Evolutionary conservation across 2,888 invertebrate genomes (phyloP).

Genomic region (Linnaemya tessellans): DNA sequence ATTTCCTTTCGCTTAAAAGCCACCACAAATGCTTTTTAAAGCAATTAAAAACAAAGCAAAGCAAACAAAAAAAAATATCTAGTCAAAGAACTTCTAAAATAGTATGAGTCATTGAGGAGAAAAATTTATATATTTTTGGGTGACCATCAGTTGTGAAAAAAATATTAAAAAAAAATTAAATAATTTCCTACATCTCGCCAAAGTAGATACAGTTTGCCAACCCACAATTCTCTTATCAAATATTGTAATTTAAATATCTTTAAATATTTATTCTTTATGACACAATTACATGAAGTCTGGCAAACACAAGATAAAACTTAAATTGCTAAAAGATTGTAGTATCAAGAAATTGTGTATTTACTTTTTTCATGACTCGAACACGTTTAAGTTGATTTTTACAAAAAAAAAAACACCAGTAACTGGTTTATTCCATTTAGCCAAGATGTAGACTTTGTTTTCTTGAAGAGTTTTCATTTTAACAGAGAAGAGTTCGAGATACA

Average conservation of each 20-base stretch:
- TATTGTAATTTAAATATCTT: background rate
- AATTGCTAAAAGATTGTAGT: slow-evolving; percentile 2
- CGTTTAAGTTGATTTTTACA: slow-evolving; percentile 29
- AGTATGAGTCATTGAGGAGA: background rate
- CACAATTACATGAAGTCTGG: slow-evolving; percentile 43
- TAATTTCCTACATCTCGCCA: background rate
- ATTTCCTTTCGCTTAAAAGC: background rate
- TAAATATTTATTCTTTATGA: slow-evolving; percentile 8
- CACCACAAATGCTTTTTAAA: background rate
- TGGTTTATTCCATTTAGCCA: slow-evolving; percentile 23
- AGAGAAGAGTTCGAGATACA: background rate
- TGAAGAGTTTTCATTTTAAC: background rate
- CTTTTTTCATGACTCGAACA: slow-evolving; percentile 27
- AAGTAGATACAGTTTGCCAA: slow-evolving; percentile 1
- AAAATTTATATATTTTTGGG: background rate
- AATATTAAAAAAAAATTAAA: background rate
- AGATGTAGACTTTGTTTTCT: slow-evolving; percentile 1
- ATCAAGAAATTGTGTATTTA: slow-evolving; percentile 10
- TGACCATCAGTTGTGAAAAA: background rate
- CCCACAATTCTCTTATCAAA: background rate
- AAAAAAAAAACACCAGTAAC: slow-evolving; percentile 16
- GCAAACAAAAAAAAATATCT: no score
- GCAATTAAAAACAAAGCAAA: background rate
- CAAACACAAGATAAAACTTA: slow-evolving; percentile 33
- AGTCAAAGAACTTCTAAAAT: background rate